Base-by-base conservation (phyloP, 2,113 vertebrate species). In the Triplophysa tibetana region DNA sequence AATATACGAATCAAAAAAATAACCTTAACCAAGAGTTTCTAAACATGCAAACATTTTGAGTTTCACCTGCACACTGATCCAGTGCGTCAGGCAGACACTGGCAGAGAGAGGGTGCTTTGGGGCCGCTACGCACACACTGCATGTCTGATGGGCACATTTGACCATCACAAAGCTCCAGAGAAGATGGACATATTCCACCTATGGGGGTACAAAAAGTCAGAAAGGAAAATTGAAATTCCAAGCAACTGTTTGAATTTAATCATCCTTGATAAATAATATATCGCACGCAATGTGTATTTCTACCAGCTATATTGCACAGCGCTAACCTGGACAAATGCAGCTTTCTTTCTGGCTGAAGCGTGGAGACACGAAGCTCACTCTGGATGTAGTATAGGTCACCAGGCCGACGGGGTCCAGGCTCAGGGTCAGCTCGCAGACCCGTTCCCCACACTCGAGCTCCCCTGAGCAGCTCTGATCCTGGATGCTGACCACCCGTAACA, bases 61-160 rank as follows among this genome's bases (percentile, higher is more conserved):
- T 77, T 80, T 81, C 79, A 98, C 98, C 96, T 93, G 95, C 95
- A 88, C 98, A 99, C 43, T 96, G 92, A 7, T 96, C 94, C 1
- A 96, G 93, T 78, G 92, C 92, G 77, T 95, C 95, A 1, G 95
- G 94, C 48, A 94, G 95, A 89, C 98, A 99, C 86, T 98, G 97
- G 90, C 98, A 99, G 90, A 96, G 92, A 92, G 95, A 96, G 0
- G 96, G 95, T 74, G 94, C 95, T 85, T 92, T 91, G 82, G 90
- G 95, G 80, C 94, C 94, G 0, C 94, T 95, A 29, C 94, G 93
- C 10, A 98, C 94, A 78, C 98, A 99, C 80, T 96, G 95, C 98
- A 99, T 99, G 85, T 99, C 96, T 8, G 90, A 92, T 0, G 96
- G 98, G 86, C 97, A 98, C 0, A 94, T 94, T 85, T 97, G 97